These are phyloP conservation scores for Elephantulus edwardii DNA, from an alignment of 2,113 vertebrate species.

Conservation along the genomic window DNA sequence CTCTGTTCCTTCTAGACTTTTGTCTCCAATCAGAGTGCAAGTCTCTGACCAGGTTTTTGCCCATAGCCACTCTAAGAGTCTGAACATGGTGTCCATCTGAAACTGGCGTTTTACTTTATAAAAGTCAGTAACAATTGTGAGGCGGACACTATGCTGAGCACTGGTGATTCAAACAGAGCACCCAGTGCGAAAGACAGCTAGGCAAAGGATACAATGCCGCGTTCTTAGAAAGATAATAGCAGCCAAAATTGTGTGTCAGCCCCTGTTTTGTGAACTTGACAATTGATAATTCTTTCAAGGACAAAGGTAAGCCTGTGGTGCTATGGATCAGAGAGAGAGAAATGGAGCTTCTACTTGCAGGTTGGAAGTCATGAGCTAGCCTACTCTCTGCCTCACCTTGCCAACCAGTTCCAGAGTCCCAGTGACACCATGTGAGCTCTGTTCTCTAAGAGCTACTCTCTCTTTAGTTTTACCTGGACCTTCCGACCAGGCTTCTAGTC, in stretches of 20 bases:
- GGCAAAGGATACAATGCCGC: background rate
- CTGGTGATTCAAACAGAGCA: background rate
- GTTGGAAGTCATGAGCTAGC: background rate
- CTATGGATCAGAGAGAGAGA: background rate
- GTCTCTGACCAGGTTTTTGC: background rate
- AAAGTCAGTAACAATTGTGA: background rate
- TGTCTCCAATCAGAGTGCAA: background rate
- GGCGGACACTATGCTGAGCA: background rate
- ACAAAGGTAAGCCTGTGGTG: background rate
- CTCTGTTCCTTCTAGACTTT: background rate
- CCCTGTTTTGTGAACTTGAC: background rate
- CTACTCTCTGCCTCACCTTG: background rate
- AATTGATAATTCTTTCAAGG: background rate
- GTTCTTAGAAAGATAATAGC: background rate
- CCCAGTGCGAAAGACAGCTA: background rate
- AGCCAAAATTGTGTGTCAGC: background rate
- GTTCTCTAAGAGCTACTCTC: background rate
- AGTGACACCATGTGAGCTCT: background rate
- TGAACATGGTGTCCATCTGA: background rate
- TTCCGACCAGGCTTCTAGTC: background rate
- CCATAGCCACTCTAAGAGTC: background rate
- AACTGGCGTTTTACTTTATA: background rate
- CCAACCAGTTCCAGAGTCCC: fast-evolving
- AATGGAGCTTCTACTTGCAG: background rate
- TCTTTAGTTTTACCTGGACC: background rate